Evolutionary conservation across 2,888 invertebrate genomes (phyloP).

Genomic region (Trichogramma evanescens): DNA sequence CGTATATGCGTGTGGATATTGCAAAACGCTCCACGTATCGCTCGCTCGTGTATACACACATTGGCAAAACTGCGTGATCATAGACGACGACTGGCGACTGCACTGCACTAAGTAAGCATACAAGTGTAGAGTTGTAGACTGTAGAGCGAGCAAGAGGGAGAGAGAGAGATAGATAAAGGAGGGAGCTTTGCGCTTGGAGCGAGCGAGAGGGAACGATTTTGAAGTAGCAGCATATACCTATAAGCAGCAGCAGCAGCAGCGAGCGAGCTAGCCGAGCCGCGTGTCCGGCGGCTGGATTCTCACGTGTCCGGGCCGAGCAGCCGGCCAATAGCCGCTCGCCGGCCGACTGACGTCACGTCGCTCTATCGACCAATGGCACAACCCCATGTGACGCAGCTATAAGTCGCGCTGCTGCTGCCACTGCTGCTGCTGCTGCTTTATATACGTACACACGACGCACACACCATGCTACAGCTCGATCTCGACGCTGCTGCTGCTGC

Average conservation of each 20-base stretch:
- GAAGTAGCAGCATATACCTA: not conserved
- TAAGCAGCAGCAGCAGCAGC: not conserved
- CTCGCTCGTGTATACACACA: no score
- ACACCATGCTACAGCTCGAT: no score
- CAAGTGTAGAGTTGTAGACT: no score
- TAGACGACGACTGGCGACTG: no score
- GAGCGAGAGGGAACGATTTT: not conserved
- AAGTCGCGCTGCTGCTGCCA: constrained; percentile 25
- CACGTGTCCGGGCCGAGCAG: constrained; percentile 47
- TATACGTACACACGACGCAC: no score
- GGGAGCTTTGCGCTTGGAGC: not conserved
- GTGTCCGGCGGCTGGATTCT: constrained; percentile 23
- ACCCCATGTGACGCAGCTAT: constrained; percentile 49
- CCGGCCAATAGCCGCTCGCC: constrained; percentile 40
- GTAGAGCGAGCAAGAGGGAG: no score
- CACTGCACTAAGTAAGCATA: no score
- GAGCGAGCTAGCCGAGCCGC: not conserved
- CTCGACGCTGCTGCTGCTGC: no score
- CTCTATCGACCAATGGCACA: constrained; percentile 50
- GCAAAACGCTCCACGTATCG: no score
- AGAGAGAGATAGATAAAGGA: not conserved
- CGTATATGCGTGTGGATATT: no score
- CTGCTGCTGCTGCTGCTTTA: not conserved
- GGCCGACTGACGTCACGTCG: constrained; percentile 44
- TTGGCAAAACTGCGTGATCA: no score